phyloP scores from a whole-genome alignment of 2,888 invertebrate species.

The Andrena bucephala region DNA sequence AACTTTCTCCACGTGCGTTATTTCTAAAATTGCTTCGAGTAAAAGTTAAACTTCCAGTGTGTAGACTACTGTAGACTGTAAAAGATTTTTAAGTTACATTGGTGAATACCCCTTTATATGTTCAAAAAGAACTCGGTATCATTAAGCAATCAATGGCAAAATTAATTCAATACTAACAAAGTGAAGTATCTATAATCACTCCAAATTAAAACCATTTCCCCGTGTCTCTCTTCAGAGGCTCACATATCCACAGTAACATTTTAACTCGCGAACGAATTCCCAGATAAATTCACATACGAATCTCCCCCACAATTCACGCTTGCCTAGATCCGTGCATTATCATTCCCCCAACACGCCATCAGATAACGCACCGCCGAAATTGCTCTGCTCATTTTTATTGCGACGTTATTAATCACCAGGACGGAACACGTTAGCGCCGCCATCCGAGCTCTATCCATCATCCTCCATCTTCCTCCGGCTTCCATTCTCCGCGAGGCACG shows the following conservation, averaged over 20 bases:
- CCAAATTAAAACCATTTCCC: too few relatives aligned
- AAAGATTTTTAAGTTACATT: neutral
- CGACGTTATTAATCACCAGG: conserved; percentile 45
- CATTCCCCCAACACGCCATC: conserved; percentile 14
- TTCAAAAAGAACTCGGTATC: too few relatives aligned
- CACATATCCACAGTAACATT: too few relatives aligned
- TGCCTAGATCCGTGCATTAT: conserved; percentile 2
- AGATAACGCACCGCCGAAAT: conserved; percentile 36
- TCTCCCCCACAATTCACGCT: conserved; percentile 2
- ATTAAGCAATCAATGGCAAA: too few relatives aligned
- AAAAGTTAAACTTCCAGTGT: neutral
- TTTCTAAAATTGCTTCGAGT: neutral
- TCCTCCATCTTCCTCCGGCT: conserved; percentile 42
- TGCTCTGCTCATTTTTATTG: conserved; percentile 45
- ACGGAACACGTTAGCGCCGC: conserved; percentile 19
- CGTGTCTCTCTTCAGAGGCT: too few relatives aligned
- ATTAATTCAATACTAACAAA: too few relatives aligned
- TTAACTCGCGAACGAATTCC: too few relatives aligned
- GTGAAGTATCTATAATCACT: too few relatives aligned
- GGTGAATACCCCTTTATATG: neutral
- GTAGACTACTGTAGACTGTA: neutral
- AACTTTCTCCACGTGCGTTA: neutral
- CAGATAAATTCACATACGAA: too few relatives aligned
- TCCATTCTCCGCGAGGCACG: conserved; percentile 17
- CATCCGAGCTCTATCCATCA: conserved; percentile 49